Base-by-base conservation (phyloP, 2,797 vertebrate species). In the Oophaga sylvatica region DNA sequence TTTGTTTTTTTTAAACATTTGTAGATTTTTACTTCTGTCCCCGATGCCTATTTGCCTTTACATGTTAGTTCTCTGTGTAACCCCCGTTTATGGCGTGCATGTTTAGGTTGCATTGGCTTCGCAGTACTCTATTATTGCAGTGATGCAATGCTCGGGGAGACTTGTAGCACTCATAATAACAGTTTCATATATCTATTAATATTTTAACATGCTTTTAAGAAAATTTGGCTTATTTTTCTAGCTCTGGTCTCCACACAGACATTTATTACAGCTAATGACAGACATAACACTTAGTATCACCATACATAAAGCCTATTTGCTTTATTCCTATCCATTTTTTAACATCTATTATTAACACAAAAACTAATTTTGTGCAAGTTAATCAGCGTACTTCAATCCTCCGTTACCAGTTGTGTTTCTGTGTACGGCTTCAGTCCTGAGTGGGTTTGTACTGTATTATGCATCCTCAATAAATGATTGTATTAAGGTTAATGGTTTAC, bases 121-220 rank as follows among this genome's bases (percentile, higher is more conserved):
- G 10, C 71, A 62, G 62, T 78, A 48, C 70, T 76, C 45, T 85
- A 75, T 90, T 90, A 90, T 89, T 90, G 0, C 0, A 68, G 90
- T 94, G 95, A 95, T 92, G 94, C 91, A 93, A 95, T 94, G 31
- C 45, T 91, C 91, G 89, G 63, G 1, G 90, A 90, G 93, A 92
- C 91, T 92, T 93, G 91, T 92, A 94, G 91, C 88, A 88, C 5
- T 0, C 90, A 91, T 92, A 92, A 91, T 92, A 92, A 90, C 92
- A 90, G 91, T 91, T 95, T 92, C 94, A 95, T 91, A 92, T 93
- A 91, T 92, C 94, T 95, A 96, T 96, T 95, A 96, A 95, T 96
- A 96, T 96, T 96, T 95, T 95, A 96, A 92, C 93, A 96, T 95
- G 95, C 95, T 96, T 95, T 96, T 95, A 96, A 95, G 95, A 95